phyloP scores from a whole-genome alignment of 2,113 vertebrate species.

The Cyphomyrus discorhynchus region DNA sequence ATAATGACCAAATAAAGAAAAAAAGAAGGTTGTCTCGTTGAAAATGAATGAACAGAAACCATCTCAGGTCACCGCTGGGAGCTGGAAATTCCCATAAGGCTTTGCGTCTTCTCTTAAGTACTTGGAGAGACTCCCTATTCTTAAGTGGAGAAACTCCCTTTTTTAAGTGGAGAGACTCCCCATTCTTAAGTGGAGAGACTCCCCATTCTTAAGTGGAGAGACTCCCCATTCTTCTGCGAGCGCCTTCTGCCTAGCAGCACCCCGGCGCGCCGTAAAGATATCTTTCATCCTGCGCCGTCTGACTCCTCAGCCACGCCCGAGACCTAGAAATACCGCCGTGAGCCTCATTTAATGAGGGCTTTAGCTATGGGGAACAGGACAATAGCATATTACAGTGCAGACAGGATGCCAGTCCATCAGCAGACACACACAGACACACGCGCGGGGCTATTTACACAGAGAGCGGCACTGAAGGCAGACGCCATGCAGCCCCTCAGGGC shows the following conservation, averaged over 20 bases:
- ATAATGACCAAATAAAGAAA: background rate
- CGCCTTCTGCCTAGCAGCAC: no score
- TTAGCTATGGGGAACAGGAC: background rate
- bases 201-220: background rate
- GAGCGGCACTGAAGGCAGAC: background rate
- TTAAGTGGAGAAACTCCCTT: background rate
- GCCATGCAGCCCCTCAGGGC: background rate
- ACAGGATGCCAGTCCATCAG: background rate
- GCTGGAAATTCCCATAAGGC: background rate
- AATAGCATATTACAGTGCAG: background rate
- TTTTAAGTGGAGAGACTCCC: background rate
- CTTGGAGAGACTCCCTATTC: background rate
- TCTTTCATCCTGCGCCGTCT: background rate
- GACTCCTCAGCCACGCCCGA: background rate
- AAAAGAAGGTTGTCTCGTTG: background rate
- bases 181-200: background rate
- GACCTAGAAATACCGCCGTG: background rate
- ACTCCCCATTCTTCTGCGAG: background rate
- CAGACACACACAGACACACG: background rate
- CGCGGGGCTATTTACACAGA: background rate
- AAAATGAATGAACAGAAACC: slow-evolving; percentile 8
- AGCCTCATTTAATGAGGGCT: background rate
- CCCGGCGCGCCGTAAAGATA: background rate
- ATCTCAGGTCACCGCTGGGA: slow-evolving; percentile 2
- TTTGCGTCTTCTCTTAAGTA: background rate